These are phyloP conservation scores for Acleris holmiana DNA, from an alignment of 2,888 invertebrate genomes.

Conservation along the genomic window DNA sequence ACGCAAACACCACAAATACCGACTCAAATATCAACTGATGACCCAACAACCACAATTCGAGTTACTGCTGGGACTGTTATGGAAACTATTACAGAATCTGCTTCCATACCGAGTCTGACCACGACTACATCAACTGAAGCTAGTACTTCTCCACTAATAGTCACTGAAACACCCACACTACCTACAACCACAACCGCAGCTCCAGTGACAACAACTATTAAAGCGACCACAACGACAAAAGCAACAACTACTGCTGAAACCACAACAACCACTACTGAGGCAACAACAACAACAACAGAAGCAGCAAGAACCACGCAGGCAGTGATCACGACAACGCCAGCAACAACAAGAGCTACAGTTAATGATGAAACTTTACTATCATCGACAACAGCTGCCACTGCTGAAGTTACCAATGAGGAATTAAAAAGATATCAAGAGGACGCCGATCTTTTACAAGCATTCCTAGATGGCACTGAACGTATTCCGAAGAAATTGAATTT, in stretches of 20 bases:
- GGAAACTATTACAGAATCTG: conserved; percentile 42
- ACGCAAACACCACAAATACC: conserved; percentile 63
- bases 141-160: conserved; percentile 36
- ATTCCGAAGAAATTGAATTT: conserved; percentile 71
- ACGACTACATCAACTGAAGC: conserved; percentile 43
- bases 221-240: conserved; percentile 42
- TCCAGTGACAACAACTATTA: conserved; percentile 44
- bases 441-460: conserved; percentile 55
- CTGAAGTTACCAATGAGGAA: conserved; percentile 42
- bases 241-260: conserved; percentile 45
- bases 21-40: conserved; percentile 50
- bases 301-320: conserved; percentile 43
- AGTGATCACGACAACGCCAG: conserved; percentile 47
- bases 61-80: conserved; percentile 45
- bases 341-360: conserved; percentile 52
- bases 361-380: conserved; percentile 52
- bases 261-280: conserved; percentile 45
- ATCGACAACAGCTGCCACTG: conserved; percentile 41
- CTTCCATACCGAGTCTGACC: conserved; percentile 37
- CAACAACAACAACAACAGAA: conserved; percentile 43
- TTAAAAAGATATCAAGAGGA: conserved; percentile 64
- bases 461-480: conserved; percentile 65
- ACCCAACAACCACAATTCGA: conserved; percentile 51
- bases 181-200: conserved; percentile 47
- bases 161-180: conserved; percentile 51